Evolutionary conservation across 2,888 invertebrate genomes (phyloP).

Genomic region (Odontocerum albicorne): DNA sequence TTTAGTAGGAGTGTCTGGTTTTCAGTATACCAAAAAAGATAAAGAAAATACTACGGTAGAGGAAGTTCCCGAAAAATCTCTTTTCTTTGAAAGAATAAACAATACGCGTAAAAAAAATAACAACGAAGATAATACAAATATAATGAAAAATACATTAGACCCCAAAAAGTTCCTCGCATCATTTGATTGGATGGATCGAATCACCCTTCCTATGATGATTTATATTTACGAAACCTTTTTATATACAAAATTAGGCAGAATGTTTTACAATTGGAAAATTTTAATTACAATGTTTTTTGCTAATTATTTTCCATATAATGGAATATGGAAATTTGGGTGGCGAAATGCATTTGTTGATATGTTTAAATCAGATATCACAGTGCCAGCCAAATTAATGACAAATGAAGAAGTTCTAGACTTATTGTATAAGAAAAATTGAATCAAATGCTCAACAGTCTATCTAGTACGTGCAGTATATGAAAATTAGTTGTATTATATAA

Average conservation of each 20-base stretch:
- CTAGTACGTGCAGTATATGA: background rate
- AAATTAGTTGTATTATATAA: background rate
- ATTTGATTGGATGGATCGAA: constrained; percentile 49
- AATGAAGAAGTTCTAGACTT: constrained; percentile 45
- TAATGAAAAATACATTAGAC: constrained; percentile 42
- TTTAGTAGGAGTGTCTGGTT: constrained; percentile 60
- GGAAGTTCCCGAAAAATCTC: too few species aligned
- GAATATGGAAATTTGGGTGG: constrained; percentile 65
- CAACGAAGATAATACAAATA: too few species aligned
- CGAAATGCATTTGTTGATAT: constrained; percentile 63
- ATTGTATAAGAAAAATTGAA: background rate
- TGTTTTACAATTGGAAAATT: constrained; percentile 63
- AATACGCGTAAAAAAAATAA: too few species aligned
- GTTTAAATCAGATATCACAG: constrained; percentile 48
- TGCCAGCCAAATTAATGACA: constrained; percentile 44
- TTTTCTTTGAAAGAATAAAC: too few species aligned
- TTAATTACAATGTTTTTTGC: constrained; percentile 62
- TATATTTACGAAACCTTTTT: constrained; percentile 39
- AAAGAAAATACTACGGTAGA: too few species aligned
- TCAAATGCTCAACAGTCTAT: background rate
- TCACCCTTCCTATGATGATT: constrained; percentile 42
- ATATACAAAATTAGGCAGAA: constrained; percentile 55
- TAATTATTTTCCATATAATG: constrained; percentile 69
- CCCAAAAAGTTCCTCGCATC: constrained; percentile 50
- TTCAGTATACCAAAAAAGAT: constrained; percentile 4